phyloP scores from a whole-genome alignment of 2,888 invertebrate genomes.

The Sericinus montela region DNA sequence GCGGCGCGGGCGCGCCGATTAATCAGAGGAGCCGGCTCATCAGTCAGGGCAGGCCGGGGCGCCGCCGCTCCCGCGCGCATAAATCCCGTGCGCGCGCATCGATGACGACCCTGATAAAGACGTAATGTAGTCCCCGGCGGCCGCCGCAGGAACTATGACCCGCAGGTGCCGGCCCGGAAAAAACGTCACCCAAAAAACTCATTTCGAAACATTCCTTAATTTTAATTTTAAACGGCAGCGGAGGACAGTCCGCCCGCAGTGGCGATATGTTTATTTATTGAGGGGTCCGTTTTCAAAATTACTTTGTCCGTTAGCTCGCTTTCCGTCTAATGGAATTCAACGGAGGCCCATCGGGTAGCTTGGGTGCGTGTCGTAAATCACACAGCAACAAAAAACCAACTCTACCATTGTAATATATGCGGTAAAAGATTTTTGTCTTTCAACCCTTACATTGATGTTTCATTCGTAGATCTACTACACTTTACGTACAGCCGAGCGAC shows the following conservation, averaged over 20 bases:
- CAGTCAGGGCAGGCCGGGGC: slow-evolving; percentile 27
- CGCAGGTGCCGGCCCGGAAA: slow-evolving; percentile 3
- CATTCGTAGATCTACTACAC: too few species aligned
- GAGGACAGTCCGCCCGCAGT: not conserved
- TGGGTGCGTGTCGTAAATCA: too few species aligned
- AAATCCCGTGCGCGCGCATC: slow-evolving; percentile 20
- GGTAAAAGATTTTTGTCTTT: too few species aligned
- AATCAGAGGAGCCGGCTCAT: slow-evolving; percentile 41
- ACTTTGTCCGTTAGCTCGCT: not conserved
- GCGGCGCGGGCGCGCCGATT: slow-evolving; percentile 60
- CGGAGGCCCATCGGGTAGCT: too few species aligned
- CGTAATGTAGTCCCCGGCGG: slow-evolving; percentile 52
- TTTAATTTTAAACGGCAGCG: not conserved
- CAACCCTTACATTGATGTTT: too few species aligned
- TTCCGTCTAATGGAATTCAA: too few species aligned
- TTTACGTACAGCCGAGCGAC: too few species aligned
- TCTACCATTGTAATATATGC: too few species aligned
- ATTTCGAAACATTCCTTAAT: not conserved
- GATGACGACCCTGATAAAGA: slow-evolving; percentile 53
- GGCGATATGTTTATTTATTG: not conserved
- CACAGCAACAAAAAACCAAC: too few species aligned
- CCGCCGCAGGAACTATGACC: slow-evolving; percentile 5
- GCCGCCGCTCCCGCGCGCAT: not conserved
- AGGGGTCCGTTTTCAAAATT: not conserved
- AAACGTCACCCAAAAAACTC: not conserved